These are phyloP conservation scores for Rhagoletis pomonella DNA, from an alignment of 1,140 invertebrate genomes.

Conservation along the genomic window DNA sequence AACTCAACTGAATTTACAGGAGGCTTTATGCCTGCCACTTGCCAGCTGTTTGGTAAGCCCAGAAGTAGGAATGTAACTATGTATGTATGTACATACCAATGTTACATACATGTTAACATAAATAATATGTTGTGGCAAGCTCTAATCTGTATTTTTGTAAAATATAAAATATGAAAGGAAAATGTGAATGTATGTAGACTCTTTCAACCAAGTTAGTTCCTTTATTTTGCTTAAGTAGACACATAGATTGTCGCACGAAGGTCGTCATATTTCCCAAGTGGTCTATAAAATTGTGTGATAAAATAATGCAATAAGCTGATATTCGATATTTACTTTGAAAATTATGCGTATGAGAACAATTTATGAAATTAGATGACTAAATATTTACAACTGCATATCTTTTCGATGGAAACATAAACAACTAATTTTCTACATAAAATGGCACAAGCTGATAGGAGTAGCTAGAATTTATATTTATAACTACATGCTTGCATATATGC, in stretches of 20 bases:
- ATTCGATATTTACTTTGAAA: constrained; percentile 1
- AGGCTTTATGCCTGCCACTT: not conserved
- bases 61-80: not conserved
- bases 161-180: constrained; percentile 22
- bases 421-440: no score
- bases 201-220: not conserved
- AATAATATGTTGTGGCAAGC: constrained; percentile 18
- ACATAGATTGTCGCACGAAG: not conserved
- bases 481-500: no score
- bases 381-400: not conserved
- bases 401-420: no score
- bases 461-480: no score
- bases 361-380: not conserved
- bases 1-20: constrained; percentile 37
- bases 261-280: constrained; percentile 16
- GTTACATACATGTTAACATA: not conserved
- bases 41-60: not conserved
- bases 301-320: not conserved
- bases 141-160: constrained; percentile 32
- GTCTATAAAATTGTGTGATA: not conserved
- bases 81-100: not conserved
- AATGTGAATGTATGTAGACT: not conserved
- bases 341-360: not conserved
- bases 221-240: not conserved
- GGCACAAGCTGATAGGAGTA: no score